Conservation (phyloP, 2,113 vertebrate genomes). For the Platysternon megacephalum region DNA sequence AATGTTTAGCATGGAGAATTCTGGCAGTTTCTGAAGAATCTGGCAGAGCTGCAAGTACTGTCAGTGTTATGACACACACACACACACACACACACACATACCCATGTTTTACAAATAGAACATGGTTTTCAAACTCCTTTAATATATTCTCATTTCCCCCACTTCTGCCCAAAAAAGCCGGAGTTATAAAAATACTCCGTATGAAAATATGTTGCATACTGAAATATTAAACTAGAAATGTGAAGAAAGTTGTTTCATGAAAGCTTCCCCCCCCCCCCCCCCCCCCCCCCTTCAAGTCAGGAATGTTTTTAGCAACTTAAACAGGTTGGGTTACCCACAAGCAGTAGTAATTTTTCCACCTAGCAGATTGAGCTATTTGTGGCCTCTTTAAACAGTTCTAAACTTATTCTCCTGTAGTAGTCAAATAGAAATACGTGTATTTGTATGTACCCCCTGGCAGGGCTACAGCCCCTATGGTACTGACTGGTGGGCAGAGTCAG, state of each 20-base stretch:
- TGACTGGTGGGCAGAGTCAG: slow-evolving; percentile 69
- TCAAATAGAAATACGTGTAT: slow-evolving; percentile 76
- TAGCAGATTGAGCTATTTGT: slow-evolving; percentile 83
- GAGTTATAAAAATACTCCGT: slow-evolving; percentile 76
- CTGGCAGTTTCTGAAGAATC: slow-evolving; percentile 22
- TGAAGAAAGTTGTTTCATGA: slow-evolving; percentile 73
- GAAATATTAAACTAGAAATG: slow-evolving; percentile 79
- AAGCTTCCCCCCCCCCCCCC: slow-evolving; percentile 77
- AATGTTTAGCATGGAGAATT: slow-evolving; percentile 57
- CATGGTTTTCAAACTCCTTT: slow-evolving; percentile 79
- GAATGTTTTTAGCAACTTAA: slow-evolving; percentile 86
- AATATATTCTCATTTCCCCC: slow-evolving; percentile 79
- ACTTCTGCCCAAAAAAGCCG: slow-evolving; percentile 79
- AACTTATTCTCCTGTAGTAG: slow-evolving; percentile 84
- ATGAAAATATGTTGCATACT: slow-evolving; percentile 67
- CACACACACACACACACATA: slow-evolving; percentile 68
- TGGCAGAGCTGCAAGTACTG: slow-evolving; percentile 63
- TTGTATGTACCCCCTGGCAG: slow-evolving; percentile 79
- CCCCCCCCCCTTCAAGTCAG: slow-evolving; percentile 45
- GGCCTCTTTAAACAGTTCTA: slow-evolving; percentile 83
- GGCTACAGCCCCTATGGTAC: slow-evolving; percentile 73
- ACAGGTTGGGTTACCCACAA: slow-evolving; percentile 84
- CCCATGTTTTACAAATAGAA: slow-evolving; percentile 80
- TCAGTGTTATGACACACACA: slow-evolving; percentile 73
- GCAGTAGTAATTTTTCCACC: slow-evolving; percentile 83